These are phyloP conservation scores for Calephelis nemesis DNA, from an alignment of 1,140 invertebrate species.

Conservation along the genomic window DNA sequence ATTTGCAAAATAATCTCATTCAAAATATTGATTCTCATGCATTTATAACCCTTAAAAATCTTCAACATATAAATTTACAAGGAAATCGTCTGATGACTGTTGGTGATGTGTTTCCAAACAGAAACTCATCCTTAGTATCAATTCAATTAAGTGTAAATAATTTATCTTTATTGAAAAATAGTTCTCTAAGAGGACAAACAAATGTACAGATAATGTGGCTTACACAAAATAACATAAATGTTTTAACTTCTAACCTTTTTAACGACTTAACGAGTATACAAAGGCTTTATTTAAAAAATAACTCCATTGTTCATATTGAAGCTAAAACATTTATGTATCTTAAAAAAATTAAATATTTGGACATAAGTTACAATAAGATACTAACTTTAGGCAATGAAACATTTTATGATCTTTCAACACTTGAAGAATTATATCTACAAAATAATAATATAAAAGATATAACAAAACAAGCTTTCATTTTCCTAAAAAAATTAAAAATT, in stretches of 20 bases:
- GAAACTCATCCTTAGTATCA: slow-evolving; percentile 87
- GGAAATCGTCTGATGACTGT: slow-evolving; percentile 88
- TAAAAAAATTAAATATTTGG: slow-evolving; percentile 87
- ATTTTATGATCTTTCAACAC: slow-evolving; percentile 81
- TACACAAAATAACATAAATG: slow-evolving; percentile 88
- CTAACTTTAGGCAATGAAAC: slow-evolving; percentile 83
- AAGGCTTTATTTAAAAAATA: slow-evolving; percentile 90
- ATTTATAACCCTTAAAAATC: slow-evolving; percentile 87
- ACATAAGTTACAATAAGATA: slow-evolving; percentile 88
- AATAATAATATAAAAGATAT: slow-evolving; percentile 82
- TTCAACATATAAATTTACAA: slow-evolving; percentile 94
- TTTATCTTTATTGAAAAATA: slow-evolving; percentile 87
- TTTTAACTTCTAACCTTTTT: slow-evolving; percentile 86
- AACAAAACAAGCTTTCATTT: slow-evolving; percentile 81
- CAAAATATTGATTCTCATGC: slow-evolving; percentile 90
- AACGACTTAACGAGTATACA: slow-evolving; percentile 87
- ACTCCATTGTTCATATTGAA: slow-evolving; percentile 89
- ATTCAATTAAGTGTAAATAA: slow-evolving; percentile 93
- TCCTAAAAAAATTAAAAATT: slow-evolving; percentile 81
- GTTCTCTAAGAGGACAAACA: slow-evolving; percentile 87
- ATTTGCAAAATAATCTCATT: slow-evolving; percentile 93
- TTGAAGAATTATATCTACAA: slow-evolving; percentile 85
- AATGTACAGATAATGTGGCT: slow-evolving; percentile 93
- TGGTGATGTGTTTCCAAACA: slow-evolving; percentile 89
- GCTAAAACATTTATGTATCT: slow-evolving; percentile 88